Evolutionary conservation across 1,140 invertebrate genomes (phyloP), one percentile per base, ranked within the genome.

Genomic region (Leptoteleia sp.): DNA sequence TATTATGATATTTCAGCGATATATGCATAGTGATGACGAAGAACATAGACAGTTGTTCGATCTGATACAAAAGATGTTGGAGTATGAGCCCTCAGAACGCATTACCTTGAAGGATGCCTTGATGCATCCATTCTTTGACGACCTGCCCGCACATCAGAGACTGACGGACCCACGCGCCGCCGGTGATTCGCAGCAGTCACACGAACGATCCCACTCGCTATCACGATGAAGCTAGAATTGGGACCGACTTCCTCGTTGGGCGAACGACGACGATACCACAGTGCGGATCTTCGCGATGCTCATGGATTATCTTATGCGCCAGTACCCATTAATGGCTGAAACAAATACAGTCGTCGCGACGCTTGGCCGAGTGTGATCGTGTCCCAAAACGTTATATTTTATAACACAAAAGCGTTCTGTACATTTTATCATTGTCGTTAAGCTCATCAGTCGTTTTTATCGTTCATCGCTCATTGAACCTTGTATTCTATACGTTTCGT

Each of bases 21-120:
- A 99, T 90, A 93, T 97, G 89, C 92, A 94, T 81, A 92, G 90
- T 64, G 96, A 97, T 55, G 95, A 97, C 81, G 93, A 96, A 64
- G 98, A 99, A 79, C 96, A 99, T 87, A 92, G 94, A 61, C 93
- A 97, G 82, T 89, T 99, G 73, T 99, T 99, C 89, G 96, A 99
- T 85, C 90, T 99, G 70, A 95, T 99, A 75, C 92, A 94, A 76
- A 93, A 94, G 89, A 99, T 99, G 98, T 90, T 99, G 82, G 97
- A 99, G 67, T 99, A 99, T 89, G 97, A 99, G 83, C 98, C 98
- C 15, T 91, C 92, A 8, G 93, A 96, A 82, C 92, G 98, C 38
- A 96, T 99, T 76, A 95, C 94, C 48, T 90, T 99, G 65, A 92
- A 93, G 27, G 97, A 99, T 76, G 96, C 97, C 4, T 88, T 99